Conservation (phyloP, 2,113 vertebrate genomes). For the Andinoacara biseriatus region DNA sequence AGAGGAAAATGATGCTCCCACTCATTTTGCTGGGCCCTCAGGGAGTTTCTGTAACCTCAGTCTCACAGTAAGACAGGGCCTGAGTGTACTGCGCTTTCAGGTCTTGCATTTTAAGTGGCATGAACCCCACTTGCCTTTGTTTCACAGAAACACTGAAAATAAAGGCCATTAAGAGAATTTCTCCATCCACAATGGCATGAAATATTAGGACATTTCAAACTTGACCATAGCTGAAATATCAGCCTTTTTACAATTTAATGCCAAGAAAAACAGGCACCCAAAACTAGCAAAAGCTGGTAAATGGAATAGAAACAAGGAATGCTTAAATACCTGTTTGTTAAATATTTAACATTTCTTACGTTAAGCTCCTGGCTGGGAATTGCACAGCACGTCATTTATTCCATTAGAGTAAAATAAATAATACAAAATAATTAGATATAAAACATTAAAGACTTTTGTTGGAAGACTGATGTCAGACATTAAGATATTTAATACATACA, state of each 20-base stretch:
- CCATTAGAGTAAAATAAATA: neutral
- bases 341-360: neutral
- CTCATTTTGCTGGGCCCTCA: slow-evolving; percentile 58
- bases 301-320: slow-evolving; percentile 8
- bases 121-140: neutral
- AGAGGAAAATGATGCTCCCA: slow-evolving; percentile 69
- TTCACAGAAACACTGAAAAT: slow-evolving; percentile 23
- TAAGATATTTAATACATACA: neutral
- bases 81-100: slow-evolving; percentile 9
- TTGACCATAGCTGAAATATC: neutral
- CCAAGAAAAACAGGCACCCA: slow-evolving; percentile 18
- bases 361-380: neutral
- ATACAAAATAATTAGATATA: neutral
- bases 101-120: slow-evolving; percentile 10
- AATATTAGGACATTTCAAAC: slow-evolving; percentile 2
- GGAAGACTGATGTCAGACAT: neutral
- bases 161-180: neutral
- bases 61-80: slow-evolving; percentile 16
- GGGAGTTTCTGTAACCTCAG: slow-evolving; percentile 62
- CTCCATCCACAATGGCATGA: neutral
- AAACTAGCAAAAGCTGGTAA: slow-evolving; percentile 14
- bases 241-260: slow-evolving; percentile 19
- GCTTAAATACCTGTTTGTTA: slow-evolving; percentile 13
- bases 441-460: neutral
- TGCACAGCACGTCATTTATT: neutral